Percentiles rank a stretch among this genome's conserved stretches.
Conservation (phyloP, 2,113 vertebrate genomes). For the Pelodiscus sinensis region DNA sequence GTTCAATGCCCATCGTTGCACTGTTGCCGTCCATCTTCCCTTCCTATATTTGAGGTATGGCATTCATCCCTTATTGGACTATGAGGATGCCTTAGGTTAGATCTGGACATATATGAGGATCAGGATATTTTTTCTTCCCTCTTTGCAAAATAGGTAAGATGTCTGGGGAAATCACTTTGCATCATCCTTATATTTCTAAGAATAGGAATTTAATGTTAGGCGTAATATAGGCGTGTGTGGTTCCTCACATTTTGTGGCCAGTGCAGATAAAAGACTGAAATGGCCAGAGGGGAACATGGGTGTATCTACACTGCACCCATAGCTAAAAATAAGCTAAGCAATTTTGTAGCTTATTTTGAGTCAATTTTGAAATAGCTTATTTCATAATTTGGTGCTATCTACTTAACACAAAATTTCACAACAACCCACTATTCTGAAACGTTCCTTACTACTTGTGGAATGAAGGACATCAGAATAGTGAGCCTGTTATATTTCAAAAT, state of each 20-base stretch:
- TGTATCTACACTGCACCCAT: no score
- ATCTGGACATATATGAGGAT: background rate
- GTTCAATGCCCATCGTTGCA: background rate
- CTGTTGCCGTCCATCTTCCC: background rate
- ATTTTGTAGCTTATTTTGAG: no score
- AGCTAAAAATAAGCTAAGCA: no score
- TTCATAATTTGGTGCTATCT: no score
- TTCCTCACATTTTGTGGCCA: background rate
- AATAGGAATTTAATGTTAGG: background rate
- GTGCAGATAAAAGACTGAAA: background rate
- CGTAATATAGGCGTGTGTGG: background rate
- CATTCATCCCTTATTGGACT: background rate
- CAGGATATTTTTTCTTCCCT: background rate
- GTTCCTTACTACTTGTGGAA: no score
- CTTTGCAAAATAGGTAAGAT: background rate
- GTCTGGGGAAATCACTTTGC: background rate
- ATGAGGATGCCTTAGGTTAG: background rate
- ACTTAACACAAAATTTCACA: no score
- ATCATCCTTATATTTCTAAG: background rate
- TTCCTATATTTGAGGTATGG: background rate
- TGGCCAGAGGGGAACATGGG: background rate
- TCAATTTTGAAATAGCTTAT: no score
- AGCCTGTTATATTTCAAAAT: no score
- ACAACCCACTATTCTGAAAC: no score
- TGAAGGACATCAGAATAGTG: no score